phyloP scores from a whole-genome alignment of 2,113 vertebrate species.

The Dicerorhinus sumatrensis region DNA sequence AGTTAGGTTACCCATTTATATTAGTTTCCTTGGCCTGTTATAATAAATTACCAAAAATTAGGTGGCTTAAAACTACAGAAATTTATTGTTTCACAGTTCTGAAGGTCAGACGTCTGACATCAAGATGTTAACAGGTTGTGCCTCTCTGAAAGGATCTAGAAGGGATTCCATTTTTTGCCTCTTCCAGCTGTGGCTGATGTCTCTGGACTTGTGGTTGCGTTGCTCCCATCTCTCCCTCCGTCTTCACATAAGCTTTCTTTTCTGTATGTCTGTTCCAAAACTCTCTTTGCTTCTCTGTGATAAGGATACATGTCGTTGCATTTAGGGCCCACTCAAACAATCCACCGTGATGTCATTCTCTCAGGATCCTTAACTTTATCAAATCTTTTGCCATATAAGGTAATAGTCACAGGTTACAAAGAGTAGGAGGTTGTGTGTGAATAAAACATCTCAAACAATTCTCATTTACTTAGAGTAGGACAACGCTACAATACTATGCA shows the following conservation, averaged over 20 bases:
- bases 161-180: not conserved
- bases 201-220: not conserved
- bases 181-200: not conserved
- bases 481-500: not conserved
- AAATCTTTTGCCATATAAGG: not conserved
- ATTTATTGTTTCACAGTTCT: not conserved
- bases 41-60: not conserved
- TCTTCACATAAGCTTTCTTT: not conserved
- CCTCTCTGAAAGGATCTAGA: not conserved
- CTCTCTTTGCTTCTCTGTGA: not conserved
- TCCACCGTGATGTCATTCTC: not conserved
- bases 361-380: not conserved
- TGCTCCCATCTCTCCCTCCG: not conserved
- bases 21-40: not conserved
- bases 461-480: not conserved
- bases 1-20: constrained; percentile 51
- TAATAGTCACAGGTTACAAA: not conserved
- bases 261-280: not conserved
- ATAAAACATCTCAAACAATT: constrained; percentile 51
- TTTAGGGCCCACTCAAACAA: not conserved
- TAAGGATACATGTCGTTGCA: not conserved
- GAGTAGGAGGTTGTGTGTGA: not conserved
- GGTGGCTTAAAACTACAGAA: not conserved
- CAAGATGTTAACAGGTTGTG: not conserved
- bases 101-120: not conserved